Evolutionary conservation across 2,113 vertebrate species (phyloP).

Genomic region (Sebastes fasciatus): DNA sequence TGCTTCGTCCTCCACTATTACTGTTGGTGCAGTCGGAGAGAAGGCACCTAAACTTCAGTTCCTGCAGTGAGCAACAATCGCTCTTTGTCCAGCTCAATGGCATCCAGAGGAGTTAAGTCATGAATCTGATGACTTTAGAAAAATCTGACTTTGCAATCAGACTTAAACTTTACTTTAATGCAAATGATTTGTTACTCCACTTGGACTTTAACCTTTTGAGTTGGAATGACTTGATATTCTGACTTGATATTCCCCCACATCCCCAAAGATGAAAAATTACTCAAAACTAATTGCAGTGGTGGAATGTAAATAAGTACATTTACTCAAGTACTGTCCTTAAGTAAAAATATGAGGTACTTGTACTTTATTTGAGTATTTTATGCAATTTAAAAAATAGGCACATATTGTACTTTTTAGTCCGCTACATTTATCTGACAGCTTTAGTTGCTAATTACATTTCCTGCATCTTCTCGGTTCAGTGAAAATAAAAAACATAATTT

Average conservation of each 20-base stretch:
- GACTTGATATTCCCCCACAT: neutral
- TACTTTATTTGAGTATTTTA: no score
- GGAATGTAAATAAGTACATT: no score
- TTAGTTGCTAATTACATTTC: neutral
- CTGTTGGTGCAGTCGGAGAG: neutral
- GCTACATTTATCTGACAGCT: neutral
- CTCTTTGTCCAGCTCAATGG: conserved; percentile 14
- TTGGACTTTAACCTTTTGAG: neutral
- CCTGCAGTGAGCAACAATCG: neutral
- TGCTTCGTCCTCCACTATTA: neutral
- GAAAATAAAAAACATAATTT: neutral
- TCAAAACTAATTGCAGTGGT: neutral
- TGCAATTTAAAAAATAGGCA: no score
- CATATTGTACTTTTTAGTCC: no score
- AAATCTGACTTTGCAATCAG: neutral
- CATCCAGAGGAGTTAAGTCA: no score
- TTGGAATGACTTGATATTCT: neutral
- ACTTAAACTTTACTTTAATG: neutral
- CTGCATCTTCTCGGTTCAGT: neutral
- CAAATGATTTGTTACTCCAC: neutral
- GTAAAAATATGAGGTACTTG: no score
- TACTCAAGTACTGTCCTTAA: neutral
- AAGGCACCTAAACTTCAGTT: neutral
- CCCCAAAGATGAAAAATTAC: neutral
- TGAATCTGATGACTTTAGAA: neutral